These are phyloP conservation scores for Tenebrio molitor DNA, from an alignment of 1,140 invertebrate genomes.

Conservation along the genomic window DNA sequence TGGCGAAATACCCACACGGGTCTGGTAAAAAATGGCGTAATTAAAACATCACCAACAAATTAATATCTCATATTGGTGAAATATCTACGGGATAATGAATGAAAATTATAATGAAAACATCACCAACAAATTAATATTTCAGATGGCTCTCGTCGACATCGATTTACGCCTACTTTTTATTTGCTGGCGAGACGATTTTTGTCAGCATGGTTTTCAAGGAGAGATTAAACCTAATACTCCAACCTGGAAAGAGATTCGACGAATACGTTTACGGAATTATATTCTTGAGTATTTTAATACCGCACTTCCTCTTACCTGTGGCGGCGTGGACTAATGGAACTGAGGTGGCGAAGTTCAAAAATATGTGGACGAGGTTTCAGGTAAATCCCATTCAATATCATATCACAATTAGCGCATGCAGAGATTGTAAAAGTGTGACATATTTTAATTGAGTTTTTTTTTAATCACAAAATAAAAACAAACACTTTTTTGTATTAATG, in stretches of 20 bases:
- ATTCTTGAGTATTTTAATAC: conserved; percentile 77
- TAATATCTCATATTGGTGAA: conserved; percentile 6
- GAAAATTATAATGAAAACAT: not conserved
- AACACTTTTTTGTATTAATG: too few species aligned
- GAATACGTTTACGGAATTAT: conserved; percentile 80
- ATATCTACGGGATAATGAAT: not conserved
- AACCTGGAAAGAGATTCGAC: conserved; percentile 75
- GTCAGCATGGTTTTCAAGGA: conserved; percentile 64
- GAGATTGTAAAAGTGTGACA: too few species aligned
- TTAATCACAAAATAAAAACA: too few species aligned
- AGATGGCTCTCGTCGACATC: conserved; percentile 63
- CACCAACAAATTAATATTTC: conserved; percentile 42
- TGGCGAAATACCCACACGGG: not conserved
- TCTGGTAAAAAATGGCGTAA: not conserved
- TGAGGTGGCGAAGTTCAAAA: conserved; percentile 79
- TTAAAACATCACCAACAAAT: conserved; percentile 4
- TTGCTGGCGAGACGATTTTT: conserved; percentile 61
- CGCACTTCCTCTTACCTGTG: conserved; percentile 77
- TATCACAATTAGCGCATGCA: too few species aligned
- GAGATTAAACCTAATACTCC: conserved; percentile 60
- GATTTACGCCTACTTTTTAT: conserved; percentile 63
- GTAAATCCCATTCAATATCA: too few species aligned
- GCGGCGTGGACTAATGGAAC: conserved; percentile 76
- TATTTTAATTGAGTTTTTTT: too few species aligned
- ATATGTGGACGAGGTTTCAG: conserved; percentile 81